Conservation (phyloP, 2,113 vertebrate genomes). For the Callithrix jacchus region DNA sequence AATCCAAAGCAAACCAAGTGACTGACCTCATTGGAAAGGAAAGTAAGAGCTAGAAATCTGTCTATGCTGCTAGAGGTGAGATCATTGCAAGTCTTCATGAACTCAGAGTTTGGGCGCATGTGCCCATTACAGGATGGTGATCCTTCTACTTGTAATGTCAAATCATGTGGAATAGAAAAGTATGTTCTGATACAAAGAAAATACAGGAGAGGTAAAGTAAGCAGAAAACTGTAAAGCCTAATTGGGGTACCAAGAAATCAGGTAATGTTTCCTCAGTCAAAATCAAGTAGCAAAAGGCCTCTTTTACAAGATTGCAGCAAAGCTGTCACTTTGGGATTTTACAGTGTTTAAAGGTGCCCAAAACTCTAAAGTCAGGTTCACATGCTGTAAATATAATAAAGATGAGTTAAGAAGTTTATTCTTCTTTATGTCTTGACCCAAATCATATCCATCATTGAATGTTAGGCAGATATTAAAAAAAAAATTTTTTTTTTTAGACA, state of each 20-base stretch:
- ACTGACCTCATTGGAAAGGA: neutral
- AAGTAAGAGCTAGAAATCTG: neutral
- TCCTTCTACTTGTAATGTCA: neutral
- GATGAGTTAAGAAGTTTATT: neutral
- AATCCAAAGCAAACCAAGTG: neutral
- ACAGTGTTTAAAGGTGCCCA: neutral
- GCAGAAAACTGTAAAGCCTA: neutral
- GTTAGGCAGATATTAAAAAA: neutral
- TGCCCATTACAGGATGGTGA: neutral
- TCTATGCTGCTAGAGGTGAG: neutral
- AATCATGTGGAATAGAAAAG: neutral
- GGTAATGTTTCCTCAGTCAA: neutral
- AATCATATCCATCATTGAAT: neutral
- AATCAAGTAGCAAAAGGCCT: neutral
- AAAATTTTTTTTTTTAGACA: no score
- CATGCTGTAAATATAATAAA: rapidly evolving
- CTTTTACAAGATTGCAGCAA: neutral
- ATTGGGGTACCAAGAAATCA: neutral
- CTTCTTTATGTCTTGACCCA: neutral
- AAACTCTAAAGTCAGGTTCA: neutral
- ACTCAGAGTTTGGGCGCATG: neutral
- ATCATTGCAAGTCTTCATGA: neutral
- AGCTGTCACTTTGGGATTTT: neutral
- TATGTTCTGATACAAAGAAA: neutral
- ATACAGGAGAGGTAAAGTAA: neutral